A percentile compares a stretch with the other conserved stretches of the same genome.
These are phyloP conservation scores for Trissolcus brochymenae DNA, from an alignment of 2,888 invertebrate genomes.

Conservation along the genomic window DNA sequence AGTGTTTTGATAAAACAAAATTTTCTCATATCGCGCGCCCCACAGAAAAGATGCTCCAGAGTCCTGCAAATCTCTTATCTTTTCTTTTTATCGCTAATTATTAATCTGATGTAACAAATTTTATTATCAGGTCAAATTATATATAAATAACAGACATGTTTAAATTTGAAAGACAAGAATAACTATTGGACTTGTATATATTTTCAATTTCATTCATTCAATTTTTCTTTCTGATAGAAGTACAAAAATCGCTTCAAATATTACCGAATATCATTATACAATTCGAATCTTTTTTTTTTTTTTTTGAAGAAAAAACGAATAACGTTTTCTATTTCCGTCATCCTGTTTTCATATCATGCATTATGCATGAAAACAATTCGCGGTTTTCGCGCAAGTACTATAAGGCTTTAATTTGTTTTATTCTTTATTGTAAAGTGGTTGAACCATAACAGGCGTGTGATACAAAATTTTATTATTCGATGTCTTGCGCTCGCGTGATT, in stretches of 20 bases:
- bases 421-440: slow-evolving; percentile 24
- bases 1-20: background rate
- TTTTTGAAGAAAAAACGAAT: slow-evolving; percentile 6
- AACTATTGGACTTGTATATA: too few species aligned
- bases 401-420: slow-evolving; percentile 25
- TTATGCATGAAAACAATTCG: slow-evolving; percentile 30
- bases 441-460: slow-evolving; percentile 7
- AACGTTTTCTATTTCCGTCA: slow-evolving; percentile 4
- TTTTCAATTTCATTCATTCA: too few species aligned
- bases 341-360: slow-evolving; percentile 16
- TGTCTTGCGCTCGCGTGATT: slow-evolving; percentile 8
- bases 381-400: slow-evolving; percentile 6
- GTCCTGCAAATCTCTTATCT: too few species aligned
- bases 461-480: slow-evolving; percentile 12
- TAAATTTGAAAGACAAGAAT: too few species aligned
- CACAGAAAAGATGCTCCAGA: too few species aligned
- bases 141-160: too few species aligned
- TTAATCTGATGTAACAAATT: too few species aligned
- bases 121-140: too few species aligned
- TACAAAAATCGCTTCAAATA: too few species aligned
- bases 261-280: slow-evolving; percentile 3
- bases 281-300: slow-evolving; percentile 5
- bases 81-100: too few species aligned
- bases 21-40: background rate
- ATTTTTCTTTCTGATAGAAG: too few species aligned